Conservation (phyloP, 2,113 vertebrate species). For the Dicaeum eximium region DNA sequence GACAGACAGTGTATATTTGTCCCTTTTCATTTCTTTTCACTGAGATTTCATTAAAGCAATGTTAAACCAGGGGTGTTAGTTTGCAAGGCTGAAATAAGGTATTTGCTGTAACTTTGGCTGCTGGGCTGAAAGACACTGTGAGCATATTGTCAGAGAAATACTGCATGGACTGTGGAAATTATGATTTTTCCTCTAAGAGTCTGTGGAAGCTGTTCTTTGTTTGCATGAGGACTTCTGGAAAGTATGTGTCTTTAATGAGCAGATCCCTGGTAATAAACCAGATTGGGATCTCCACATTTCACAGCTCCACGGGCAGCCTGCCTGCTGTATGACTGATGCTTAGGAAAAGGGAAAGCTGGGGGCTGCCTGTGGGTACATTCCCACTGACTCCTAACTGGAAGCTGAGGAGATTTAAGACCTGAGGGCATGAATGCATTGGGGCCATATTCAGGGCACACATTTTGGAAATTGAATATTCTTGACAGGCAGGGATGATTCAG, state of each 20-base stretch:
- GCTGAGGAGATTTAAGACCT: neutral
- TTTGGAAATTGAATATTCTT: neutral
- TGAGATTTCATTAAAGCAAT: neutral
- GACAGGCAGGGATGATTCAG: neutral
- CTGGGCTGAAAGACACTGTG: neutral
- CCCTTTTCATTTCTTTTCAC: neutral
- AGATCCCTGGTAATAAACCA: neutral
- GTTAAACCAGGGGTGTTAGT: neutral
- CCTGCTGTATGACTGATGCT: neutral
- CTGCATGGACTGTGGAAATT: neutral
- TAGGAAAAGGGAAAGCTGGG: neutral
- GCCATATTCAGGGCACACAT: neutral
- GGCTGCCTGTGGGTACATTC: neutral
- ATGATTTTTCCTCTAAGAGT: neutral
- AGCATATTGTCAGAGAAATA: neutral
- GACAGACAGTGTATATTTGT: neutral
- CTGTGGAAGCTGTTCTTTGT: neutral
- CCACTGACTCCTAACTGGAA: neutral
- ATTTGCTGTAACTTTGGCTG: neutral
- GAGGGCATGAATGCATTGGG: neutral
- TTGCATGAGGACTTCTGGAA: neutral
- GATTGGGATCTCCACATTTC: neutral
- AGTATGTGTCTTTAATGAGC: neutral
- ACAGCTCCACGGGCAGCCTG: rapidly evolving
- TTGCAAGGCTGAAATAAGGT: neutral